phyloP scores from a whole-genome alignment of 1,140 invertebrate genomes.

The Bombus confusus region DNA sequence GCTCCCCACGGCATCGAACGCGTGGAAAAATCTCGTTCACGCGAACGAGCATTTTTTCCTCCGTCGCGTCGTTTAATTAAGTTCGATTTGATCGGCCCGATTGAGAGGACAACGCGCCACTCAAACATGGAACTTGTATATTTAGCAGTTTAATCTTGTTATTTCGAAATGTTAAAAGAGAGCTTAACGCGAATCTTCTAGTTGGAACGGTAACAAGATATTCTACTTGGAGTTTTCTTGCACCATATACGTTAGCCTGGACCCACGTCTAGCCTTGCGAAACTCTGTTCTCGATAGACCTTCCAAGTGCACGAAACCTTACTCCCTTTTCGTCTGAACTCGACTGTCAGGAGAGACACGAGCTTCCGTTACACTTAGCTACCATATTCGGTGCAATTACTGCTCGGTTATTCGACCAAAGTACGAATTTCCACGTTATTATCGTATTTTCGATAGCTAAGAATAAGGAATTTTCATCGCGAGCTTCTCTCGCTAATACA shows the following conservation, averaged over 20 bases:
- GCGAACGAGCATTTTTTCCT: conserved; percentile 17
- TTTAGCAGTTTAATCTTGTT: conserved; percentile 33
- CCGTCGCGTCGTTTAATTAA: conserved; percentile 32
- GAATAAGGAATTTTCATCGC: too few species aligned
- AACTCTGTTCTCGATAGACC: neutral
- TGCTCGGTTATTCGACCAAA: neutral
- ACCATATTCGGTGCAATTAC: neutral
- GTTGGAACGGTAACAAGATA: conserved; percentile 48
- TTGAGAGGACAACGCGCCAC: too few species aligned
- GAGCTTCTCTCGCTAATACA: too few species aligned
- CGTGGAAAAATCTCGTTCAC: conserved; percentile 32
- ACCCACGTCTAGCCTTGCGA: neutral
- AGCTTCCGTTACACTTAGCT: neutral
- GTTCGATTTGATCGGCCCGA: conserved; percentile 12
- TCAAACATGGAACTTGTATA: conserved; percentile 10
- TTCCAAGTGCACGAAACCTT: neutral
- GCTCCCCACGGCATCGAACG: conserved; percentile 3
- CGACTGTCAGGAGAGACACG: neutral
- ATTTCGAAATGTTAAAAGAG: conserved; percentile 27
- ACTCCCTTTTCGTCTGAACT: neutral
- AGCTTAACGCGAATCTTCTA: conserved; percentile 4
- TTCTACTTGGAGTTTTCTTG: neutral
- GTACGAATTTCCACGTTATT: neutral
- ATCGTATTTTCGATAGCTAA: neutral
- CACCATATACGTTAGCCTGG: neutral